Base-by-base conservation (phyloP, 2,797 vertebrate species). In the Hydrolagus colliei region DNA sequence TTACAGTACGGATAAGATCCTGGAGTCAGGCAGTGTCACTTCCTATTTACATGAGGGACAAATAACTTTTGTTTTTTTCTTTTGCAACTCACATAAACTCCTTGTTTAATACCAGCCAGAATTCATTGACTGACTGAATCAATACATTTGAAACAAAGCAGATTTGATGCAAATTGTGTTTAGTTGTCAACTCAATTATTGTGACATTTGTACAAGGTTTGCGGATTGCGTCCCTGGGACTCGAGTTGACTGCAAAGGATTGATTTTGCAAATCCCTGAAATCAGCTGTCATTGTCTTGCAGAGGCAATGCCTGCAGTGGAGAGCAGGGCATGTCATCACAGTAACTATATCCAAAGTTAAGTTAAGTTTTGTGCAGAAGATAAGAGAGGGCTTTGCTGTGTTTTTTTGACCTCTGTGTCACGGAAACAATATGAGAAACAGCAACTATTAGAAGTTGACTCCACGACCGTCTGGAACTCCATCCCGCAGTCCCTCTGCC, bases 211-310 rank as follows among this genome's bases (percentile, higher is more conserved):
- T 16, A 18, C 16, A 27, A 63, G 62, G 78, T 65, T 80, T 35
- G 22, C 63, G 62, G 62, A 18, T 67, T 80, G 32, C n/a, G 9
- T 80, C 32, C 67, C 67, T 80, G 14, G 16, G 78, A 65, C 13
- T 63, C 32, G 5, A 7, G 62, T n/a, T 32, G 62, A 65, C 22
- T 80, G 62, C 27, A 27, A 14, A 9, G 12, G n/a, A 67, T 79
- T 80, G 78, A 80, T 67, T 67, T 80, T 67, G 16, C 67, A 27
- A 80, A 67, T 67, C 78, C 27, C 61, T 79, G 77, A 65, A 77
- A 79, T 27, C 77, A 63, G 61, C 11, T 79, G n/a, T 63, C n/a
- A 65, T 14, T 63, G 14, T 13, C n/a, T 65, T 79, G 11, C 6
- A 22, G n/a, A 79, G 2, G 61, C 77, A 79, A 13, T 65, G 76